Evolutionary conservation across 2,888 invertebrate genomes (phyloP), one percentile per base, ranked within the genome.

Genomic region (Nemotelus pantherinus): DNA sequence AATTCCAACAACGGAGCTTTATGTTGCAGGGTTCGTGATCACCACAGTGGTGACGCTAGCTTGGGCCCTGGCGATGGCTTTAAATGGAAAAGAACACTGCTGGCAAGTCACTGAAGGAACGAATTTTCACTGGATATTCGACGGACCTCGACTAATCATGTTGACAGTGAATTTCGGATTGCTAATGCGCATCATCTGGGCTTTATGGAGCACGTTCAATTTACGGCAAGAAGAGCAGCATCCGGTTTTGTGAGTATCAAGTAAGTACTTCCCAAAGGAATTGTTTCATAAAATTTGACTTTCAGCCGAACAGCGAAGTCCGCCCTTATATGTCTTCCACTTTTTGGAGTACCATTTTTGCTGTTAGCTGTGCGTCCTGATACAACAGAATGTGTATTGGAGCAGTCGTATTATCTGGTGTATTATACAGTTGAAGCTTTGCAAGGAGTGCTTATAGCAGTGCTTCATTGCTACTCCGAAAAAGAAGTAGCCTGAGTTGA

Each of bases 341-440:
- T 93, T 53, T 92, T 93, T 81, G 93, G 93, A 1, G 88, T 91
- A 0, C 93, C 93, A 82, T 92, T 92, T 82, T 87, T 93, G 39
- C 85, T 93, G 76, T 90, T 91, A 0, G 89, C 90, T 0, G 87
- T 90, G 55, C 85, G 90, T 75, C 90, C 90, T 2, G 85, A 86
- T 25, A 89, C 91, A 0, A 86, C 86, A 0, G 87, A 87, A 81
- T 91, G 88, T 84, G 86, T 82, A 0, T 84, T 82, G 80, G 90
- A 91, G 81, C 90, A 92, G 82, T 83, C 87, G 10, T 92, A 91
- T 82, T 91, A 90, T 81, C 90, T 89, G 82, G 81, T 88, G n/a
- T 88, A 90, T 1, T 92, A 91, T 81, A 84, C 89, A 0, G 84
- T 91, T 50, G 91, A 91, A 81, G 91, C 89, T 0, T 82, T 91